Conservation (phyloP, 2,113 vertebrate species). For the Myiopsitta monachus region DNA sequence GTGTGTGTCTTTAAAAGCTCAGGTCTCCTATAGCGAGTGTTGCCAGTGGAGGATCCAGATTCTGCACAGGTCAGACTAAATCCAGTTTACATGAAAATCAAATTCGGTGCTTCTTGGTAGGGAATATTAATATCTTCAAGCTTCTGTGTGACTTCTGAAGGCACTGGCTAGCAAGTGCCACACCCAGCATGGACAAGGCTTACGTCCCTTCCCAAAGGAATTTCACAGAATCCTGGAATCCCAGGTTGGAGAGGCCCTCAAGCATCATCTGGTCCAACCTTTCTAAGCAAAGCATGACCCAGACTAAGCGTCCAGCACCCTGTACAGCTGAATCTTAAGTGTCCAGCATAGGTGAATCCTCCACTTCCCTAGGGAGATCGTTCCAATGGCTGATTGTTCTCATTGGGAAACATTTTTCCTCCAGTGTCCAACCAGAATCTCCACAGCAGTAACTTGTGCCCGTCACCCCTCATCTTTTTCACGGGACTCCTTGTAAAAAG, state of each 20-base stretch:
- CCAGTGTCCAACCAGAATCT: neutral
- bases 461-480: neutral
- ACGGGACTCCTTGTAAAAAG: neutral
- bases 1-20: neutral
- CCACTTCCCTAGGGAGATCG: neutral
- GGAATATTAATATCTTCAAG: neutral
- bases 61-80: neutral
- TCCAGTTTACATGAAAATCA: neutral
- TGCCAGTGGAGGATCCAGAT: neutral
- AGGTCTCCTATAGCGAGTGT: neutral
- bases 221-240: neutral
- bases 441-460: neutral
- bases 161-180: neutral
- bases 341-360: neutral
- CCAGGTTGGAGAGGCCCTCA: neutral
- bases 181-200: accelerated
- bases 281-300: neutral
- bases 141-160: neutral
- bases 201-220: neutral
- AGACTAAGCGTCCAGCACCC: neutral
- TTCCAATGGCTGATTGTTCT: neutral
- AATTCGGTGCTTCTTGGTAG: neutral
- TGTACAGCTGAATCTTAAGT: neutral
- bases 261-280: neutral
- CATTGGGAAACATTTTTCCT: neutral